Evolutionary conservation across 2,797 vertebrate genomes (phyloP).

Genomic region (Etheostoma nigrum): DNA sequence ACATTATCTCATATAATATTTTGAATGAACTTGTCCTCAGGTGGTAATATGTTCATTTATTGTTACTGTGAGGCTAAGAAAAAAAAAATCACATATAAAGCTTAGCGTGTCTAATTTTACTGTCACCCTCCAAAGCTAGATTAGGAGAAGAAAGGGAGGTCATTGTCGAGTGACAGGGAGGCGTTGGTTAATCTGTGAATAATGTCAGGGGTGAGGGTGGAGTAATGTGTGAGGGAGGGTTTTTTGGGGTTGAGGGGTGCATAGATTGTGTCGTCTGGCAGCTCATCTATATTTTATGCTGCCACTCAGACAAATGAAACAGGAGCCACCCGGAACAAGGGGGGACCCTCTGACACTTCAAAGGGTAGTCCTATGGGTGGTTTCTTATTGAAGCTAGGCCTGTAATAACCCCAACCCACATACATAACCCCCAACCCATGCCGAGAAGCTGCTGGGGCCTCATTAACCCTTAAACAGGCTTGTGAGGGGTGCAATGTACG

Average conservation of each 20-base stretch:
- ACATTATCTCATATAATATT: conserved; percentile 47
- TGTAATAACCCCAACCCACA: conserved; percentile 75
- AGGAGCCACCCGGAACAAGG: conserved; percentile 99
- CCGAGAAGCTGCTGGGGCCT: conserved; percentile 98
- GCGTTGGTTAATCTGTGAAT: conserved; percentile 93
- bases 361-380: conserved; percentile 99
- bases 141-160: conserved; percentile 85
- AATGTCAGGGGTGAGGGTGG: conserved; percentile 88
- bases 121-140: conserved; percentile 87
- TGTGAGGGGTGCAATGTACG: conserved; percentile 92
- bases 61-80: conserved; percentile 26
- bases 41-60: conserved; percentile 50
- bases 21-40: conserved; percentile 45
- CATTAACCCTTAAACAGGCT: conserved; percentile 99
- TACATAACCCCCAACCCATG: conserved; percentile 86
- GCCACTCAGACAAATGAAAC: conserved; percentile 99
- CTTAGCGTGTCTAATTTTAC: conserved; percentile 77
- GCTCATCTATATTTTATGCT: conserved; percentile 99
- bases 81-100: conserved; percentile 53
- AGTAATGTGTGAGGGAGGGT: conserved; percentile 62
- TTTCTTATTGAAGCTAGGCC: conserved; percentile 98
- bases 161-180: conserved; percentile 94
- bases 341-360: conserved; percentile 99
- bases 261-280: conserved; percentile 91
- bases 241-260: conserved; percentile 60